Evolutionary conservation across 1,140 invertebrate genomes (phyloP), one percentile per base, ranked within the genome.

Genomic region (Anoplophora glabripennis): DNA sequence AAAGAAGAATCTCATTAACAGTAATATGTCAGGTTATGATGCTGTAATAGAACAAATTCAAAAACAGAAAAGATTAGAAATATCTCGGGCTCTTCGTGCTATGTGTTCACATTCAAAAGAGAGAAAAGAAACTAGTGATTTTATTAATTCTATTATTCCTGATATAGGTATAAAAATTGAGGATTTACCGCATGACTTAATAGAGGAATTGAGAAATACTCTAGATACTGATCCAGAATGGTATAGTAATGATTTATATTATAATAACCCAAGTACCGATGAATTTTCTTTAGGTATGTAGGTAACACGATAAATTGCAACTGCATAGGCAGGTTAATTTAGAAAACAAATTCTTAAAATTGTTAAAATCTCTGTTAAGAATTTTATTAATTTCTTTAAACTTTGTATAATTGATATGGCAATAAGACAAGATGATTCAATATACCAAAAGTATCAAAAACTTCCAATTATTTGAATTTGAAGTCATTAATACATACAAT

Each of bases 161-260:
- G 71, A 72, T 53, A 68, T 72, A 57, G 71, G 67, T 12, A 70
- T 72, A 35, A 66, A 67, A 64, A 63, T 72, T 59, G 66, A 70
- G 58, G 61, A 71, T 37, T 60, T 72, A 48, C 71, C 71, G 9
- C 37, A 55, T 36, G 66, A 72, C 40, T 38, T 72, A 12, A 69
- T 72, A 42, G 61, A 66, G 58, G 63, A 70, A 51, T 57, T 72
- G 7, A 63, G 57, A 17, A 58, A 46, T n/a, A 65, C 62, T 17
- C 57, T 72, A 37, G 44, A 68, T 58, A 35, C 67, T 45, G 58
- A 61, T 51, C 47, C 65, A 46, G 64, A 67, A 40, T 0, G 34
- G 41, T 3, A 5, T 28, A 28, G 21, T 28, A 5, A 28, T 2
- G 5, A 28, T 28, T 37, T 36, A 37, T 14, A 17, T 41, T 44